Evolutionary conservation across 2,888 invertebrate genomes (phyloP).

Genomic region (Brachyptera putata): DNA sequence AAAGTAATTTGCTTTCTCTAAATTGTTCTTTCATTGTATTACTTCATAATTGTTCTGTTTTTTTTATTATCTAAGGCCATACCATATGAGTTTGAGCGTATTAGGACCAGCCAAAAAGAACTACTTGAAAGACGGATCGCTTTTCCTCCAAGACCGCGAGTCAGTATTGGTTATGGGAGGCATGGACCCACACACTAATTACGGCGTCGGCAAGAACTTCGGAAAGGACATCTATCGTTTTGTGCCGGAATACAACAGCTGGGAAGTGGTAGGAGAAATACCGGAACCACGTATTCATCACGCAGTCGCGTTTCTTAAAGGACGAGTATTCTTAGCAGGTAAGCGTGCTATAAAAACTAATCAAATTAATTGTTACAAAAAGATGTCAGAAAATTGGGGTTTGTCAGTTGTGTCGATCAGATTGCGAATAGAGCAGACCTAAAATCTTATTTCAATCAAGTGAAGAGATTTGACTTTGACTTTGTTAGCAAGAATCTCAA

Average conservation of each 20-base stretch:
- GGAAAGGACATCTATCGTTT: conserved; percentile 56
- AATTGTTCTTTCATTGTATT: too few relatives aligned
- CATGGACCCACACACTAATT: conserved; percentile 58
- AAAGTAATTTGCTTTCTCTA: too few relatives aligned
- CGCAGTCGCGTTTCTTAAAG: conserved; percentile 58
- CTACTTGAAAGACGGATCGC: conserved; percentile 50
- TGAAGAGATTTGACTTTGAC: too few relatives aligned
- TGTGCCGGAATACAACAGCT: conserved; percentile 55
- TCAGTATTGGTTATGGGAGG: conserved; percentile 66
- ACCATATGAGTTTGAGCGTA: conserved; percentile 7
- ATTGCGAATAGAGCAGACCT: too few relatives aligned
- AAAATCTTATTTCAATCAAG: too few relatives aligned
- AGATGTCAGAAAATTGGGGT: too few relatives aligned
- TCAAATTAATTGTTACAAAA: too few relatives aligned
- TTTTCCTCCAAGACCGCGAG: conserved; percentile 56
- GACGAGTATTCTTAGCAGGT: conserved; percentile 65
- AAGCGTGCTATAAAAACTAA: conserved; percentile 31
- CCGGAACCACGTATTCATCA: conserved; percentile 69
- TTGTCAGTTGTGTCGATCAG: too few relatives aligned
- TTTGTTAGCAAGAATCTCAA: too few relatives aligned
- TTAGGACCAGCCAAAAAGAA: conserved; percentile 41
- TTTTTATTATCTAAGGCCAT: background rate
- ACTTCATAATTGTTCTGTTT: background rate
- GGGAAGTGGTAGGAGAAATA: conserved; percentile 63
- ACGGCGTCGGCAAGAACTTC: conserved; percentile 53